Evolutionary conservation across 2,888 invertebrate species (phyloP), one percentile per base, ranked within the genome.

Genomic region (Tridacna crocea): DNA sequence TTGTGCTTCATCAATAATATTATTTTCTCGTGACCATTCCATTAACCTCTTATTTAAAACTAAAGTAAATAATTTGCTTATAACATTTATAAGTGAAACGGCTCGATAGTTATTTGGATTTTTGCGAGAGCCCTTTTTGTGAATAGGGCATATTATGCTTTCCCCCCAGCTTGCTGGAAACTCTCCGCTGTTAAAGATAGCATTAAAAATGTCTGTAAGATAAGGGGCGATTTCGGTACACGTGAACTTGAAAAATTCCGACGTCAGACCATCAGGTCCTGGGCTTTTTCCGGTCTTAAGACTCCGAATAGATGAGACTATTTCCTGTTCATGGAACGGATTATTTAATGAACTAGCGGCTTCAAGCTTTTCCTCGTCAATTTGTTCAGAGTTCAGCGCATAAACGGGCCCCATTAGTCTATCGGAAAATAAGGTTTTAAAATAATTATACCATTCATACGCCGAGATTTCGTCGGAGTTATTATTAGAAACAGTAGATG

Each of bases 211-310:
- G 8, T 51, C 13, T 13, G 4, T 48, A 12, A 68, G n/a, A 19
- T 26, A 13, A 24, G 72, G 72, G 12, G 72, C 46, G 15, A 72
- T 48, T 22, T 36, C 24, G 22, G 19, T 47, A 11, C 24, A 24
- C 12, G 73, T 74, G 26, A 27, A 26, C 47, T 63, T 74, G 36
- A 58, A 74, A 46, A 74, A 74, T 27, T 74, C 74, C 8, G 63
- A 36, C 46, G 24, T 47, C 19, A 61, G 13, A 17, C 74, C 74
- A 63, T 74, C 74, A 27, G 61, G 22, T 13, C 63, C 74, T 47
- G 26, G 61, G n/a, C 36, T 12, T 61, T 61, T 74, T 19, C 47
- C 47, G 19, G 22, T 22, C 27, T 74, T 63, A 11, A 74, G 63
- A 15, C 46, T 60, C n/a, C 19, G n/a, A 61, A 46, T 74, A 74